Conservation (phyloP, 2,888 invertebrate species). For the Clitarchus hookeri region DNA sequence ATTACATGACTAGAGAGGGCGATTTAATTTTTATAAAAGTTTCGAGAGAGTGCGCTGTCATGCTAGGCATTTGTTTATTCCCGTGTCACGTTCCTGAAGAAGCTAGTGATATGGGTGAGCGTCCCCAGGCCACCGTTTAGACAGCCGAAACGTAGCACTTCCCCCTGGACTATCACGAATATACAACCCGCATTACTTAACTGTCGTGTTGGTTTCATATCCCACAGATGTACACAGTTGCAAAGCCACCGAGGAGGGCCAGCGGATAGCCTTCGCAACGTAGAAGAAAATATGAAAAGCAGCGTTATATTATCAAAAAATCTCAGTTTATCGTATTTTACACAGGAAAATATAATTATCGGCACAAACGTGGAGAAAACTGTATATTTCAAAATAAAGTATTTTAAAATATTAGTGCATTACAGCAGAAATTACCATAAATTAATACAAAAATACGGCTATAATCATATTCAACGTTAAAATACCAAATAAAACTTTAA, state of each 20-base stretch:
- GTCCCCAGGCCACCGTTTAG: not conserved
- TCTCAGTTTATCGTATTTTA: too few relatives aligned
- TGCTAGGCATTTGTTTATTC: not conserved
- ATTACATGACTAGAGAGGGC: not conserved
- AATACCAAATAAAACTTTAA: too few relatives aligned
- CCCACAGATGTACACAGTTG: not conserved
- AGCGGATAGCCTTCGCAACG: too few relatives aligned
- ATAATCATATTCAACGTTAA: too few relatives aligned
- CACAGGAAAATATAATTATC: too few relatives aligned
- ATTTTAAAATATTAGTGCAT: too few relatives aligned
- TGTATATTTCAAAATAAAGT: too few relatives aligned
- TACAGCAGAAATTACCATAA: too few relatives aligned
- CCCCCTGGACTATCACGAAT: not conserved
- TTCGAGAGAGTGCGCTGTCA: not conserved
- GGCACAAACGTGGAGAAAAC: too few relatives aligned
- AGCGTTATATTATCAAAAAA: too few relatives aligned
- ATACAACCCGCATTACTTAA: slow-evolving; percentile 4
- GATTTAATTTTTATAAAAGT: not conserved
- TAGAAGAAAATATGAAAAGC: too few relatives aligned
- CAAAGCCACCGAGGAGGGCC: not conserved
- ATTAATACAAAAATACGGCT: too few relatives aligned
- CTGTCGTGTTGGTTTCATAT: slow-evolving; percentile 2
- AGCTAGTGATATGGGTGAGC: not conserved
- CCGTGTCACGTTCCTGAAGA: not conserved
- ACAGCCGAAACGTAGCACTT: not conserved